These are phyloP conservation scores for Thaumatotibia leucotreta DNA, from an alignment of 1,140 invertebrate genomes.

Conservation along the genomic window DNA sequence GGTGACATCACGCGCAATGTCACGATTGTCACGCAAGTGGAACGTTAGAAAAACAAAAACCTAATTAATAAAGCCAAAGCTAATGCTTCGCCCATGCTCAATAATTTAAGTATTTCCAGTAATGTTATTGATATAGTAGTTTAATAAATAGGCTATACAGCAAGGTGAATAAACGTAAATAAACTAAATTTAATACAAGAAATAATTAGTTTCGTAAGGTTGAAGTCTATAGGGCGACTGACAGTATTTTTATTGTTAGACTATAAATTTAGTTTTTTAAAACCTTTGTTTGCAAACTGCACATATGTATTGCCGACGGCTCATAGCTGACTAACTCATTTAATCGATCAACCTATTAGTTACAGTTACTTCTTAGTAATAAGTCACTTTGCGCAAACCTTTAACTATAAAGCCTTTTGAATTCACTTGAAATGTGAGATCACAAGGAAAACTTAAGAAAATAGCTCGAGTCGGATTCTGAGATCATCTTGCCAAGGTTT, in stretches of 20 bases:
- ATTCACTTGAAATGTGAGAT: background rate
- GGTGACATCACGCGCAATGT: background rate
- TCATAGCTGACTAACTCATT: background rate
- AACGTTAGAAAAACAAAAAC: background rate
- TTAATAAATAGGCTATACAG: too few relatives aligned
- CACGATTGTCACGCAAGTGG: background rate
- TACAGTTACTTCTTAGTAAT: background rate
- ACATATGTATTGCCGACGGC: background rate
- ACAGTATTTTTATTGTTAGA: too few relatives aligned
- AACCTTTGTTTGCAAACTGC: too few relatives aligned
- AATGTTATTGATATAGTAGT: background rate
- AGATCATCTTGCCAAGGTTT: background rate
- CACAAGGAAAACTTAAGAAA: background rate
- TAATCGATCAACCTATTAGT: background rate
- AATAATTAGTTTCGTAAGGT: too few relatives aligned
- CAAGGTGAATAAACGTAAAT: too few relatives aligned
- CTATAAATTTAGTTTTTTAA: too few relatives aligned
- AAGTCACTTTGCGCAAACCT: background rate
- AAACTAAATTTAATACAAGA: too few relatives aligned
- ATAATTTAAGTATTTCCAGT: background rate
- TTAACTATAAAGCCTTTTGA: background rate
- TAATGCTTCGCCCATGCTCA: background rate
- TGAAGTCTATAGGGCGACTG: too few relatives aligned
- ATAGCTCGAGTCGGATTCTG: background rate
- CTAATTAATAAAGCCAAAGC: background rate